Evolutionary conservation across 2,113 vertebrate genomes (phyloP).

Genomic region (Oreotrochilus melanogaster): DNA sequence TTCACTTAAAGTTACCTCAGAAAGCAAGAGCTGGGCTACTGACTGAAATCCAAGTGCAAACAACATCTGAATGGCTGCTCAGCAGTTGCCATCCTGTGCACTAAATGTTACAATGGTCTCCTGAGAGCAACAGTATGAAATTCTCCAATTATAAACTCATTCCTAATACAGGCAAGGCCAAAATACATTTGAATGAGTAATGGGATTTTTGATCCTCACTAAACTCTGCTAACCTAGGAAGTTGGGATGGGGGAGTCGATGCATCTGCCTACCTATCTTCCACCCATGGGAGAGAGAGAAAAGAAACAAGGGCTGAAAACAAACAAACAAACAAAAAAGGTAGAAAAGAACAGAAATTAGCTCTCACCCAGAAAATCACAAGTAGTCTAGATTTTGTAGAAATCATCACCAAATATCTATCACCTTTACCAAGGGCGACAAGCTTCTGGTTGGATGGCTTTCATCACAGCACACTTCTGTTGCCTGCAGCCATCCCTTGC

Average conservation of each 20-base stretch:
- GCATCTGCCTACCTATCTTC: neutral
- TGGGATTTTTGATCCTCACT: neutral
- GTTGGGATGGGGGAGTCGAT: neutral
- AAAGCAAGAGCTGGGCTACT: neutral
- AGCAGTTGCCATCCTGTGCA: neutral
- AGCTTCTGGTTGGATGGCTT: neutral
- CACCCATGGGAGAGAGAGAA: neutral
- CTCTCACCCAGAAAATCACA: neutral
- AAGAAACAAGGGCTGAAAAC: neutral
- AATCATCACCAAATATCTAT: neutral
- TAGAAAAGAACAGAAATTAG: neutral
- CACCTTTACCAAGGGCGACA: neutral
- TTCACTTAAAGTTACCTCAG: too few relatives aligned
- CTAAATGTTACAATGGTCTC: neutral
- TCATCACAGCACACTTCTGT: neutral
- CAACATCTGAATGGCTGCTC: neutral
- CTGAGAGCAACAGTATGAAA: neutral
- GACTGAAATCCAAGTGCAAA: neutral
- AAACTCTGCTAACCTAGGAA: neutral
- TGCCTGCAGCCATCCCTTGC: neutral
- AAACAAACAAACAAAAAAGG: neutral
- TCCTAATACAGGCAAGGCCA: neutral
- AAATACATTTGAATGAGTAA: neutral
- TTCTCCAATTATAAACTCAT: neutral
- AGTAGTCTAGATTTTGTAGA: neutral